phyloP scores from a whole-genome alignment of 1,140 invertebrate species.

The Rhyacophila brunnea region DNA sequence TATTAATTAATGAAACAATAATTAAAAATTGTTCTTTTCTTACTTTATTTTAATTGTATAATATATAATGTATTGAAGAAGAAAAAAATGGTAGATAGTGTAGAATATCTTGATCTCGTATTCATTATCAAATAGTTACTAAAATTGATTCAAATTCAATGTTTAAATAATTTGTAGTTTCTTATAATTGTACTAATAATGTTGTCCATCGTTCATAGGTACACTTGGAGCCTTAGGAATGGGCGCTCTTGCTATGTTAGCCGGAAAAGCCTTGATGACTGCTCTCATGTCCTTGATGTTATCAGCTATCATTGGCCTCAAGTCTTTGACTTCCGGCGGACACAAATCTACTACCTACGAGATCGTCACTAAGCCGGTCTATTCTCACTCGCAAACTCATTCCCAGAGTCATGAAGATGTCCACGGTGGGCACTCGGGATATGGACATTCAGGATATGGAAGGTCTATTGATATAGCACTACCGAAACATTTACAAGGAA shows the following conservation, averaged over 20 bases:
- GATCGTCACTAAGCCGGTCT: slow-evolving; percentile 78
- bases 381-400: slow-evolving; percentile 69
- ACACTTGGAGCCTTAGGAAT: slow-evolving; percentile 73
- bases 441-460: slow-evolving; percentile 60
- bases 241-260: slow-evolving; percentile 71
- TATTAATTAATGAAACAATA: too few relatives aligned
- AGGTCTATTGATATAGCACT: slow-evolving; percentile 43
- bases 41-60: too few relatives aligned
- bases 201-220: slow-evolving; percentile 50
- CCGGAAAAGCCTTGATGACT: slow-evolving; percentile 83
- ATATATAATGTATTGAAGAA: too few relatives aligned
- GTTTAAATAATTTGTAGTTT: too few relatives aligned
- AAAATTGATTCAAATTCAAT: too few relatives aligned
- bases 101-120: too few relatives aligned
- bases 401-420: slow-evolving; percentile 68
- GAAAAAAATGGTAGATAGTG: too few relatives aligned
- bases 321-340: slow-evolving; percentile 64
- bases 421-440: slow-evolving; percentile 61
- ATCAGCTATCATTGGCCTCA: slow-evolving; percentile 73
- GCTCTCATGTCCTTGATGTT: slow-evolving; percentile 76
- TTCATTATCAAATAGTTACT: too few relatives aligned
- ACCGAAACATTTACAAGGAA: slow-evolving; percentile 18
- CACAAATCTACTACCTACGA: slow-evolving; percentile 78
- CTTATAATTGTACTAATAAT: background rate
- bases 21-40: too few relatives aligned